Evolutionary conservation across 2,888 invertebrate genomes (phyloP).

Genomic region (Baccha elongata): DNA sequence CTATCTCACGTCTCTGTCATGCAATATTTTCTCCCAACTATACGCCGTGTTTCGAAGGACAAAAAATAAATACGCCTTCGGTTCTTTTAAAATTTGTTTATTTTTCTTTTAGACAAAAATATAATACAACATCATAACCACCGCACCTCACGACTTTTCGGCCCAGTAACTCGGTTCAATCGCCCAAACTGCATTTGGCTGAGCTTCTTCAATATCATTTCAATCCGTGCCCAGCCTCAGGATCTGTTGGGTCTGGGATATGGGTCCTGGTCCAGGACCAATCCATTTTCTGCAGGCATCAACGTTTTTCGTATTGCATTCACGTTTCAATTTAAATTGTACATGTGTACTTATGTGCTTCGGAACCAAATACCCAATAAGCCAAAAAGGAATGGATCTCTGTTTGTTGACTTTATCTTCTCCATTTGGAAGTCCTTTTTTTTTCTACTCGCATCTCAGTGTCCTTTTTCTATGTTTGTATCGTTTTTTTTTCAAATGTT

Average conservation of each 20-base stretch:
- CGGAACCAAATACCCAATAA: conserved; percentile 73
- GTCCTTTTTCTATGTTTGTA: conserved; percentile 30
- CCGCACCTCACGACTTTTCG: conserved; percentile 26
- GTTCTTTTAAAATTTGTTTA: conserved; percentile 23
- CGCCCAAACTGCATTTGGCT: conserved; percentile 55
- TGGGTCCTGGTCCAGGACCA: neutral
- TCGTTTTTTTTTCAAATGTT: conserved; percentile 23
- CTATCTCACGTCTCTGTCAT: too few species aligned
- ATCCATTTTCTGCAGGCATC: conserved; percentile 67
- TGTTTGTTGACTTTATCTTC: conserved; percentile 73
- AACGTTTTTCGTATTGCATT: conserved; percentile 71
- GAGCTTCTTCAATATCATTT: conserved; percentile 60
- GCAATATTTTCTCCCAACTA: neutral
- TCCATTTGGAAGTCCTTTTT: conserved; percentile 49
- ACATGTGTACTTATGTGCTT: conserved; percentile 74
- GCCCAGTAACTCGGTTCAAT: conserved; percentile 53
- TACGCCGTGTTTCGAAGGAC: too few species aligned
- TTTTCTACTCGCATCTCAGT: conserved; percentile 1
- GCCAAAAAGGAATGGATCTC: conserved; percentile 70
- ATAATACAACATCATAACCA: conserved; percentile 26
- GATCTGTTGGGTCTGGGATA: neutral
- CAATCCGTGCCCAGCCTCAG: conserved; percentile 45
- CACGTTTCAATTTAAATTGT: conserved; percentile 74
- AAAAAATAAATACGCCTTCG: neutral
- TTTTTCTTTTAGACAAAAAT: conserved; percentile 16